Conservation (phyloP, 2,113 vertebrate species). For the Chaetodon auriga region DNA sequence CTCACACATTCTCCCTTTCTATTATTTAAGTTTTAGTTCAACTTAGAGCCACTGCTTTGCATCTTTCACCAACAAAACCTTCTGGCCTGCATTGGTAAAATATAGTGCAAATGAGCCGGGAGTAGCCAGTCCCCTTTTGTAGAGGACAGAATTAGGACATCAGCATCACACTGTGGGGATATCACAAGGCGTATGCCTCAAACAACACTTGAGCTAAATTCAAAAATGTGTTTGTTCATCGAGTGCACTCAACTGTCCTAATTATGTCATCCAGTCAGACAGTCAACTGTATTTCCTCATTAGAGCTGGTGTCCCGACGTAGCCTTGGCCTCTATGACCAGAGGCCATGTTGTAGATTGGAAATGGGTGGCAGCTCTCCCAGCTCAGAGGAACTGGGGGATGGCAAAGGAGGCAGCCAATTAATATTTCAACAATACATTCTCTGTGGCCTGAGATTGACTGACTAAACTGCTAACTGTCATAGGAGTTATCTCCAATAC, state of each 20-base stretch:
- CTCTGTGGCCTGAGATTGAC: conserved; percentile 65
- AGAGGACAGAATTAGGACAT: conserved; percentile 62
- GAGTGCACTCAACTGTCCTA: conserved; percentile 47
- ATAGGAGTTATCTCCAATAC: conserved; percentile 57
- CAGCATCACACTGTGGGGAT: conserved; percentile 35
- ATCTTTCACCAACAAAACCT: background rate
- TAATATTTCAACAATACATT: conserved; percentile 77
- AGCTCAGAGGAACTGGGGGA: conserved; percentile 54
- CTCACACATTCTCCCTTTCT: background rate
- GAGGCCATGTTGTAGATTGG: conserved; percentile 68
- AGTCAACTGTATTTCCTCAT: conserved; percentile 40
- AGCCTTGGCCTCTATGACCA: conserved; percentile 61
- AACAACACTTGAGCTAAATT: conserved; percentile 56
- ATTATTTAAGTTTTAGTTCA: background rate
- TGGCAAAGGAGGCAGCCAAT: conserved; percentile 66
- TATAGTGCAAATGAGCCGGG: conserved; percentile 20
- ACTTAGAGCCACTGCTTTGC: background rate
- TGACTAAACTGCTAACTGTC: conserved; percentile 64
- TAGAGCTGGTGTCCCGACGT: conserved; percentile 59
- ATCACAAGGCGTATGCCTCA: conserved; percentile 42
- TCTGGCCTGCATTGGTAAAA: conserved; percentile 16
- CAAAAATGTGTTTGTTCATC: conserved; percentile 60
- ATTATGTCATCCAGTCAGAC: conserved; percentile 61
- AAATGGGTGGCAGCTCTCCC: conserved; percentile 72
- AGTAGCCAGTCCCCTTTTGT: conserved; percentile 1